Evolutionary conservation across 1,140 invertebrate genomes (phyloP), one percentile per base, ranked within the genome.

Genomic region (Zaprionus camerounensis): DNA sequence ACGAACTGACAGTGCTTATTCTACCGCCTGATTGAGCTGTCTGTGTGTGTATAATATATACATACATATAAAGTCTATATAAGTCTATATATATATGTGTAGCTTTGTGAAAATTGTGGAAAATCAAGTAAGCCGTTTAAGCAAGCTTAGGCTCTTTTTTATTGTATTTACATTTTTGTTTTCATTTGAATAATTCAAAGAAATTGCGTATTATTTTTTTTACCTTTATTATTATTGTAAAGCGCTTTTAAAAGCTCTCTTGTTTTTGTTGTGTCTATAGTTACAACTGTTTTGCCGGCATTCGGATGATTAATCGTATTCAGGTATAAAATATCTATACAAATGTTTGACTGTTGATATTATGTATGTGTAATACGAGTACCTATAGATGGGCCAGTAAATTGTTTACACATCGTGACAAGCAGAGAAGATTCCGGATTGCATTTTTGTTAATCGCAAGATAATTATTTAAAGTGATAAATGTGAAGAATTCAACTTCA

Each of bases 261-360:
- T 51, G 20, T 51, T 13, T 0, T 51, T 51, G 46, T 51, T 12
- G 46, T 12, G 41, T 9, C 41, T 51, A 17, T 22, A 12, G 46
- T 24, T 51, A 13, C 46, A 51, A 51, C 46, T 51, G 46, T 76
- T 81, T 80, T 17, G 34, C 41, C 53, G 53, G 49, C 7, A 44
- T 15, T 20, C 51, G 49, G 67, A 70, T 78, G 70, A 82, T 78
- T 78, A 82, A 82, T 82, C 62, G 65, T 61, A 63, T 71, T 74
- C 51, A 51, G 12, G 38, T 66, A 34, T 34, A 31, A 53, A 77
- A 70, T 38, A 46, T 63, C 22, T 51, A 68, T 22, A 65, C 58
- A 46, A 62, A 51, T 12, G 46, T 12, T n/a, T 41, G 58, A 20
- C 3, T 28, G 31, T 56, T 31, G 22, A 36, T 46, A 46, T n/a